A percentile compares a stretch with the other conserved stretches of the same genome.
These are phyloP conservation scores for Micromys minutus DNA, from an alignment of 2,113 vertebrate genomes.

Conservation along the genomic window DNA sequence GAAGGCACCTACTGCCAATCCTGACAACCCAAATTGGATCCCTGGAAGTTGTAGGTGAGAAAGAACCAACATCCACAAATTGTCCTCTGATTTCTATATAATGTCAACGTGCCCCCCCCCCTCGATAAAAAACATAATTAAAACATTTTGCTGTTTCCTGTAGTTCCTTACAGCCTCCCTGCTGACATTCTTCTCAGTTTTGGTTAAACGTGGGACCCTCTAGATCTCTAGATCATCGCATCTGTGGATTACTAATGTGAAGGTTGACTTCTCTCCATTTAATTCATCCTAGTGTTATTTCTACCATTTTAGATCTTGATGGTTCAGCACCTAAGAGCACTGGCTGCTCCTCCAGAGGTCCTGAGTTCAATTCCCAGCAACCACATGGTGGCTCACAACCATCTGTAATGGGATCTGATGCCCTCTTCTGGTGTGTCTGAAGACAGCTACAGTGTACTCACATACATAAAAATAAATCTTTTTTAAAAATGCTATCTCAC, in stretches of 20 bases:
- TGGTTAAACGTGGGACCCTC: neutral
- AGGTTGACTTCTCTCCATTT: neutral
- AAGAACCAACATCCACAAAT: neutral
- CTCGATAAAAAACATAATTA: neutral
- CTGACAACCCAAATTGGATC: too few species aligned
- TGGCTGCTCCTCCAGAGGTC: neutral
- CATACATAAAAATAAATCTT: neutral
- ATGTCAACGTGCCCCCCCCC: neutral
- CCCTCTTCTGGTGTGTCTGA: too few species aligned
- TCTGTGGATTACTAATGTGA: neutral
- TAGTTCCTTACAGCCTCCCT: too few species aligned
- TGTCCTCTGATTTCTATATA: too few species aligned
- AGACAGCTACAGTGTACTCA: too few species aligned
- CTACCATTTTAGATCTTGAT: neutral
- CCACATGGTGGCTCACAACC: neutral
- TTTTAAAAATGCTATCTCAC: neutral
- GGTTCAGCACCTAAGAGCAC: neutral
- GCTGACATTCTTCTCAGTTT: neutral
- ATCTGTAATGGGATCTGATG: neutral
- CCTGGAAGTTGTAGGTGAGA: too few species aligned
- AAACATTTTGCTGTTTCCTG: neutral
- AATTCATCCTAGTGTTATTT: neutral
- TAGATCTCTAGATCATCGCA: neutral
- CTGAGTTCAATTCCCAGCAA: neutral
- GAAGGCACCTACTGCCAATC: too few species aligned